Evolutionary conservation across 2,797 vertebrate genomes (phyloP).

Genomic region (Neopelma chrysocephalum): DNA sequence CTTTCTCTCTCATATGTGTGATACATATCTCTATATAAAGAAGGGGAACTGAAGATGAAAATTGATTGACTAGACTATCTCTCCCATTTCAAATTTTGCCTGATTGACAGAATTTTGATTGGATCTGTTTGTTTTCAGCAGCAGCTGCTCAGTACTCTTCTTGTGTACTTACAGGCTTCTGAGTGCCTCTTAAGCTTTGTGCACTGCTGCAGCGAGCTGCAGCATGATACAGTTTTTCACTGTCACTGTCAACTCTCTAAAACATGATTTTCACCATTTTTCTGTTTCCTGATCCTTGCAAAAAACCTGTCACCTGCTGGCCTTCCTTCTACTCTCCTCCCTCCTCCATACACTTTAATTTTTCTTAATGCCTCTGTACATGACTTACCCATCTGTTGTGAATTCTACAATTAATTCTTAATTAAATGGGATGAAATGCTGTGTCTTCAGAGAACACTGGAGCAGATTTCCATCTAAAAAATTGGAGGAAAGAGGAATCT

Average conservation of each 20-base stretch:
- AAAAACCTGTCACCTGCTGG: constrained; percentile 2
- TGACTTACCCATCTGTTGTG: constrained; percentile 42
- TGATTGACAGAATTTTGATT: neutral
- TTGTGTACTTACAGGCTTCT: neutral
- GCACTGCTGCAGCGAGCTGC: neutral
- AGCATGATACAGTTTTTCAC: neutral
- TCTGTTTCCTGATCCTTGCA: neutral
- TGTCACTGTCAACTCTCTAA: neutral
- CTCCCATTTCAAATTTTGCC: neutral
- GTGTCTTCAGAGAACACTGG: neutral
- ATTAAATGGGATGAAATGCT: constrained; percentile 34
- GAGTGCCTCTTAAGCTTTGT: neutral
- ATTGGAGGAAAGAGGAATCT: neutral
- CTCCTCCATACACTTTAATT: neutral
- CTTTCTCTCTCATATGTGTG: neutral
- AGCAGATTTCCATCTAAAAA: neutral
- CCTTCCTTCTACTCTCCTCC: neutral
- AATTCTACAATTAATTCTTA: constrained; percentile 47
- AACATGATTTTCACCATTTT: neutral
- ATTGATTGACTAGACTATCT: neutral
- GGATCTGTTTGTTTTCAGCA: neutral
- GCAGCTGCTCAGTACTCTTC: neutral
- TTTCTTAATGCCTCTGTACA: constrained; percentile 11
- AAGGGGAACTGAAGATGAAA: neutral
- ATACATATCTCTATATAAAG: neutral